These are phyloP conservation scores for Ryuthela nishihirai DNA, from an alignment of 2,888 invertebrate species.

Conservation along the genomic window DNA sequence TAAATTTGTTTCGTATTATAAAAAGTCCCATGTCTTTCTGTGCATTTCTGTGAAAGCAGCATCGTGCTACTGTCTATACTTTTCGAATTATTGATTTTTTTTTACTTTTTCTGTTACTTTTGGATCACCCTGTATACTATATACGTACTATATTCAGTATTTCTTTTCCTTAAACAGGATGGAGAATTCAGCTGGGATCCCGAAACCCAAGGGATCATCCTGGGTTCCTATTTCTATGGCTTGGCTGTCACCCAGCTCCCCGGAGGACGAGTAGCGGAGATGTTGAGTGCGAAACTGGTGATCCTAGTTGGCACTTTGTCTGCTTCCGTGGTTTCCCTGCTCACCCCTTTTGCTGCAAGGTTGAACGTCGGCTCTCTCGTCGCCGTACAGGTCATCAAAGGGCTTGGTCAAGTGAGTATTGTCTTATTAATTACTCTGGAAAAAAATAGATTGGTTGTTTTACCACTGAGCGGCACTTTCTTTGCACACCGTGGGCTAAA, in stretches of 20 bases:
- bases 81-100: too few relatives aligned
- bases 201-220: neutral
- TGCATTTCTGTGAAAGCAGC: too few relatives aligned
- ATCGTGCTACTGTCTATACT: too few relatives aligned
- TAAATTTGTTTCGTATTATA: too few relatives aligned
- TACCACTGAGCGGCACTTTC: too few relatives aligned
- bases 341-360: neutral
- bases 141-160: neutral
- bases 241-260: neutral
- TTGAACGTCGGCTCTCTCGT: neutral
- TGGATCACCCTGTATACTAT: too few relatives aligned
- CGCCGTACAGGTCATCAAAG: neutral
- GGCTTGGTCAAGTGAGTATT: neutral
- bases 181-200: neutral
- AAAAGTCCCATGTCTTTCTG: too few relatives aligned
- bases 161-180: neutral
- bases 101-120: too few relatives aligned
- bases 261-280: neutral
- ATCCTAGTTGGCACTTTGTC: neutral
- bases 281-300: neutral
- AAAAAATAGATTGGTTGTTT: too few relatives aligned
- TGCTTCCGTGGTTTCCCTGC: neutral
- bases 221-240: conserved; percentile 1
- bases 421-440: too few relatives aligned
- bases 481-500: too few relatives aligned